phyloP scores from a whole-genome alignment of 2,888 invertebrate genomes.

The Tridacna crocea region DNA sequence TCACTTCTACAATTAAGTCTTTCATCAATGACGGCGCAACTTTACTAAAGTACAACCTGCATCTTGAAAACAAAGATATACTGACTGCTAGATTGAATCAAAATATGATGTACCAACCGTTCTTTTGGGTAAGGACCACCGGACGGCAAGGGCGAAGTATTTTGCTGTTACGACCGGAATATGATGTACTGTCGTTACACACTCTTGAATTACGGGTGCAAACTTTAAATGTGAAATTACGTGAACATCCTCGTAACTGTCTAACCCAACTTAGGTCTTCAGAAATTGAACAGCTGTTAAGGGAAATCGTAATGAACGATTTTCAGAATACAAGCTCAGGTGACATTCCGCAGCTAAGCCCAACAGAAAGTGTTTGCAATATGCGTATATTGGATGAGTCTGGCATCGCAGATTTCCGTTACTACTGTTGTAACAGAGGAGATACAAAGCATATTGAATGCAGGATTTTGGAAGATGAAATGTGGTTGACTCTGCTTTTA shows the following conservation, averaged over 20 bases:
- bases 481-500: slow-evolving; percentile 69
- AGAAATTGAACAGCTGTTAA: slow-evolving; percentile 47
- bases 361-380: slow-evolving; percentile 67
- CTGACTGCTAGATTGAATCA: slow-evolving; percentile 16
- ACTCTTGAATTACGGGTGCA: slow-evolving; percentile 73
- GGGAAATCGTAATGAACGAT: slow-evolving; percentile 69
- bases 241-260: slow-evolving; percentile 71
- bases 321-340: slow-evolving; percentile 54
- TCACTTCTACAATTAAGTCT: slow-evolving; percentile 36
- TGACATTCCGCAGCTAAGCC: slow-evolving; percentile 16
- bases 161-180: slow-evolving; percentile 76
- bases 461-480: slow-evolving; percentile 54
- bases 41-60: slow-evolving; percentile 53
- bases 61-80: slow-evolving; percentile 31
- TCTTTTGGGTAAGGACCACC: slow-evolving; percentile 70
- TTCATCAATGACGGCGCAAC: slow-evolving; percentile 43
- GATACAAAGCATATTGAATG: slow-evolving; percentile 29
- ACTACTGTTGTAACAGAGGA: slow-evolving; percentile 46
- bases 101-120: slow-evolving; percentile 52
- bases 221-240: slow-evolving; percentile 64
- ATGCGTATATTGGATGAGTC: slow-evolving; percentile 45
- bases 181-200: slow-evolving; percentile 72
- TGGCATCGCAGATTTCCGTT: slow-evolving; percentile 49
- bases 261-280: slow-evolving; percentile 50
- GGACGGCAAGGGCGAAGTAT: slow-evolving; percentile 74